A percentile compares a stretch with the other conserved stretches of the same genome.
phyloP scores from a whole-genome alignment of 2,113 vertebrate species.

The Peromyscus maniculatus region DNA sequence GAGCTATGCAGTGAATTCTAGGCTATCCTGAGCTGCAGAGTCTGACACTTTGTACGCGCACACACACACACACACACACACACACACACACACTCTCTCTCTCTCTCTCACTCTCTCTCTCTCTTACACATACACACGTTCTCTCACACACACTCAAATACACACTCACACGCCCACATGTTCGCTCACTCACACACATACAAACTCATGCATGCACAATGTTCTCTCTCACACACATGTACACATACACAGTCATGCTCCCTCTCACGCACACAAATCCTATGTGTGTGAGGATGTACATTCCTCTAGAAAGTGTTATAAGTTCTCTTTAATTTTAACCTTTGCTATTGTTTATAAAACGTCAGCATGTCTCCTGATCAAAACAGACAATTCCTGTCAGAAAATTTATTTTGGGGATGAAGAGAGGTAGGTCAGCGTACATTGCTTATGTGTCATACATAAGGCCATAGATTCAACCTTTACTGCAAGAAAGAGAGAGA shows the following conservation, averaged over 20 bases:
- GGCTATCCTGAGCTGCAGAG: background rate
- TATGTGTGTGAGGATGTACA: background rate
- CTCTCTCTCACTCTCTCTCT: no score
- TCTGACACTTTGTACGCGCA: background rate
- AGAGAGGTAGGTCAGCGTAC: background rate
- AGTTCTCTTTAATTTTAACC: conserved; percentile 6
- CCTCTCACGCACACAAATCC: background rate
- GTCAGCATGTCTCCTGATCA: background rate
- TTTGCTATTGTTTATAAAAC: conserved; percentile 1
- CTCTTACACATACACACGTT: background rate
- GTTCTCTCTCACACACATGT: no score
- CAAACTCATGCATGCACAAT: background rate
- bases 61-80: background rate
- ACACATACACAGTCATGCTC: background rate
- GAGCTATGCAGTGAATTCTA: background rate
- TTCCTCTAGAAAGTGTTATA: conserved; percentile 30
- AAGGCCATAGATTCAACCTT: background rate
- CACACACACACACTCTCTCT: background rate
- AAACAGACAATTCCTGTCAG: background rate
- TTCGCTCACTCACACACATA: background rate
- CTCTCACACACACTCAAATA: background rate
- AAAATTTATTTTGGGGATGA: background rate
- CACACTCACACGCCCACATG: background rate
- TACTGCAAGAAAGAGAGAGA: background rate
- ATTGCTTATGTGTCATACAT: background rate